Conservation (phyloP, 2,797 vertebrate genomes). For the Centropyge bicolor region DNA sequence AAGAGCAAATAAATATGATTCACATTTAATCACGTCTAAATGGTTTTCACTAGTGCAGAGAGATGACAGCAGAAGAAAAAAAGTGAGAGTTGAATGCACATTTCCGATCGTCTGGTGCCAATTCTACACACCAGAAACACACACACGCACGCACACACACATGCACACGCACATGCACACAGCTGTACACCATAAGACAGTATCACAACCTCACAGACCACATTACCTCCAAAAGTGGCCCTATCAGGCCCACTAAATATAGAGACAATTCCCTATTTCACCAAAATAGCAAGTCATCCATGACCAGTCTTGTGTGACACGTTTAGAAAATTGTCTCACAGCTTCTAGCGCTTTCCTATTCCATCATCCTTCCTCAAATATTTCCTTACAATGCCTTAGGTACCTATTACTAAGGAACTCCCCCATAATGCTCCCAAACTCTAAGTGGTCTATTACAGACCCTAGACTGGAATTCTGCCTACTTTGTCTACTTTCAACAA, state of each 20-base stretch:
- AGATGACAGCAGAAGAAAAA: conserved; percentile 76
- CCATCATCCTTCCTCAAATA: conserved; percentile 36
- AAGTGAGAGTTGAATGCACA: conserved; percentile 63
- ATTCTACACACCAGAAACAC: conserved; percentile 59
- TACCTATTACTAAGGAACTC: conserved; percentile 46
- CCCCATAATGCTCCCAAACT: conserved; percentile 41
- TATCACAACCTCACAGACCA: neutral
- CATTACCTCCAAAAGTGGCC: conserved; percentile 50
- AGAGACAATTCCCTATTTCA: conserved; percentile 62
- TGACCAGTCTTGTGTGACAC: conserved; percentile 43
- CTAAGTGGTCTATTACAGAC: conserved; percentile 37
- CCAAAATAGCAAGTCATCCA: conserved; percentile 55
- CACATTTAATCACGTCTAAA: conserved; percentile 86
- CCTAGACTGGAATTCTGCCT: conserved; percentile 34
- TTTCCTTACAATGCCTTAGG: conserved; percentile 49
- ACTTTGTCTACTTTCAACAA: conserved; percentile 40
- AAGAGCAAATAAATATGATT: conserved; percentile 90
- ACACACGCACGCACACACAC: conserved; percentile 28
- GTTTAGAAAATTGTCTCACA: conserved; percentile 58
- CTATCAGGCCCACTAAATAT: conserved; percentile 61
- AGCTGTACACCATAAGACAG: neutral
- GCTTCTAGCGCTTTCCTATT: conserved; percentile 56
- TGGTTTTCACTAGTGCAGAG: conserved; percentile 85
- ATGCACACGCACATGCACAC: conserved; percentile 26
- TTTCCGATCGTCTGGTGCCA: conserved; percentile 51